Base-by-base conservation (phyloP, 2,888 invertebrate genomes). In the Herminia tarsipennalis region DNA sequence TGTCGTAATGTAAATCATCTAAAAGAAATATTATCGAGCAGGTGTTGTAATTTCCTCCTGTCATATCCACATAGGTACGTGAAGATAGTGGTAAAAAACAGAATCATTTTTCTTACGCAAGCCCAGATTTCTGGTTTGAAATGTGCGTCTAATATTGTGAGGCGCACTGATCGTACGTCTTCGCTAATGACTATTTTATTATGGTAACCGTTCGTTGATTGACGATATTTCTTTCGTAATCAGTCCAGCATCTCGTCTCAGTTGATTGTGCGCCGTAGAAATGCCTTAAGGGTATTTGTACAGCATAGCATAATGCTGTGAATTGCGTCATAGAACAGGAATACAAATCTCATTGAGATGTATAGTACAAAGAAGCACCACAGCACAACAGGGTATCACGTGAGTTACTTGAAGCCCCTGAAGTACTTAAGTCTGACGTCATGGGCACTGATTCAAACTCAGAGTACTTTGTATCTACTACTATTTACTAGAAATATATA, bases 401-500 rank as follows among this genome's bases (percentile, higher is more conserved):
- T 77, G 74, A 63, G 45, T 37, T 33, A 20, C 25, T 10, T 41
- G 78, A 82, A 83, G 63, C 79, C 82, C 38, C 32, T 46, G 27
- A 72, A 76, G 55, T 70, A 67, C 56, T 52, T 32, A 30, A 44
- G 58, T 51, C 42, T 62, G 59, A 58, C 69, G 71, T 70, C 74
- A 69, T 60, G 68, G 50, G 60, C 64, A 62, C 64, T 67, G 73
- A 75, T 78, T 77, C 56, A 44, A 56, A 52, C 56, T 59, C 63
- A 39, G 64, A 62, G 45, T 46, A 65, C 61, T 57, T 47, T 54
- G 43, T 58, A 42, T 51, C 56, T 54, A 45, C 34, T 52, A 45
- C 18, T 39, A 28, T 42, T 27, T 9, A 34, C 44, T 25, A 36
- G 33, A 25, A 20, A 35, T 28, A 22, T 2, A 22, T 30, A 50